Percentiles rank a stretch among this genome's conserved stretches.
These are phyloP conservation scores for Tarsius wallacei DNA, from an alignment of 2,797 vertebrate genomes.

Conservation along the genomic window DNA sequence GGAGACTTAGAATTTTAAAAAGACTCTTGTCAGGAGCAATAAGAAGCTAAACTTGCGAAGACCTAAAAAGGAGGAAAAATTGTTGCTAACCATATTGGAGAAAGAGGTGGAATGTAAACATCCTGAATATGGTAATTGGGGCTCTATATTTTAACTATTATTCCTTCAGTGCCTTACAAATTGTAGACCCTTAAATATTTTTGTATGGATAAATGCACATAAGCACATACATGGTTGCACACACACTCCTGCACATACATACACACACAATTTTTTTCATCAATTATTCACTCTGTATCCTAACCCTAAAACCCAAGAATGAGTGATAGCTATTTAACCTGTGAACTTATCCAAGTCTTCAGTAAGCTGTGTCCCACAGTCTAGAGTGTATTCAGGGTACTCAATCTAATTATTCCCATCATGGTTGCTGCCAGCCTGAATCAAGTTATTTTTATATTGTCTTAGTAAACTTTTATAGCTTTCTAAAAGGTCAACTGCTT, in stretches of 20 bases:
- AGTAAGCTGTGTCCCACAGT: background rate
- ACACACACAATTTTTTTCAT: background rate
- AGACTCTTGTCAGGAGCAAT: background rate
- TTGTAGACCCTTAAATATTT: background rate
- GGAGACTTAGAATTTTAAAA: background rate
- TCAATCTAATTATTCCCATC: background rate
- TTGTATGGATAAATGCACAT: background rate
- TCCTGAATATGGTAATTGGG: background rate
- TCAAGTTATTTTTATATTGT: background rate
- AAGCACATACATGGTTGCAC: background rate
- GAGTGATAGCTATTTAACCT: background rate
- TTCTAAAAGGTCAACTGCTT: background rate
- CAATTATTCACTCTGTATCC: background rate
- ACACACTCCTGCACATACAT: background rate
- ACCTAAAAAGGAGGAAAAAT: background rate
- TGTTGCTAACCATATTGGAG: background rate
- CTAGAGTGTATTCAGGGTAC: background rate
- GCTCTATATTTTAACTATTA: background rate
- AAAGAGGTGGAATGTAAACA: background rate
- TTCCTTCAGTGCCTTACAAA: background rate
- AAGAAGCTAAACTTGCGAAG: background rate
- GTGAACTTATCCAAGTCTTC: background rate
- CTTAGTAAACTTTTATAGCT: background rate
- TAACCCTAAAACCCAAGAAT: background rate
- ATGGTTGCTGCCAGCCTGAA: background rate